Evolutionary conservation across 2,797 vertebrate genomes (phyloP), one percentile per base, ranked within the genome.

Genomic region (Limnodromus scolopaceus): DNA sequence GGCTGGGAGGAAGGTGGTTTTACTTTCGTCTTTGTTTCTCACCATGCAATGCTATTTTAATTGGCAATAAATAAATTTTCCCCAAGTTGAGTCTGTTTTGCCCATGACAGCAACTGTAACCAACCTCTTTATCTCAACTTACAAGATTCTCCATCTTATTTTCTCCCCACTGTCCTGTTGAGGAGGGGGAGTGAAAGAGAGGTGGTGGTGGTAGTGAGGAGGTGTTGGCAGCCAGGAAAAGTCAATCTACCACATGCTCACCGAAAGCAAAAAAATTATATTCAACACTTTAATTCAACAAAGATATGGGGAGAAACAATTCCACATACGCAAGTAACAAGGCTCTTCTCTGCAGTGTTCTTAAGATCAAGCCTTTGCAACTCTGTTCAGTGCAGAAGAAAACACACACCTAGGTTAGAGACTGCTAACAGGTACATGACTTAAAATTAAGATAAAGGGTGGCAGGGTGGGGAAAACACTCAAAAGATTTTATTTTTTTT

Each of bases 161-260:
- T 87, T 65, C 60, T 74, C 16, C 10, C 16, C n/a, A 6, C 11
- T 16, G 19, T 24, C 32, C 20, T 39, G 8, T 0, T 48, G 32
- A 89, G 16, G 5, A 76, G 16, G 12, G 28, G 18, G 13, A 66
- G 5, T 15, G 16, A 74, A 18, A 46, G 10, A 49, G 20, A 49
- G 27, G 11, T 11, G 8, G 7, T 11, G 3, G 1, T 0, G 15
- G 3, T 1, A 1, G 7, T 46, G 45, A 46, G 5, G 2, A 8
- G 3, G 11, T 9, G 17, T 6, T 0, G 1, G 41, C 39, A 84
- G 30, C 43, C 34, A 79, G 11, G 3, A 39, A 63, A 53, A 4
- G 28, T 53, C 71, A 86, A 54, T 39, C 5, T 13, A 70, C 19
- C 13, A 75, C 20, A 34, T n/a, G 15, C 13, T 20, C 28, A 49